Evolutionary conservation across 23 tunicate species (phyloP).

Genomic region (Styela plicata): DNA sequence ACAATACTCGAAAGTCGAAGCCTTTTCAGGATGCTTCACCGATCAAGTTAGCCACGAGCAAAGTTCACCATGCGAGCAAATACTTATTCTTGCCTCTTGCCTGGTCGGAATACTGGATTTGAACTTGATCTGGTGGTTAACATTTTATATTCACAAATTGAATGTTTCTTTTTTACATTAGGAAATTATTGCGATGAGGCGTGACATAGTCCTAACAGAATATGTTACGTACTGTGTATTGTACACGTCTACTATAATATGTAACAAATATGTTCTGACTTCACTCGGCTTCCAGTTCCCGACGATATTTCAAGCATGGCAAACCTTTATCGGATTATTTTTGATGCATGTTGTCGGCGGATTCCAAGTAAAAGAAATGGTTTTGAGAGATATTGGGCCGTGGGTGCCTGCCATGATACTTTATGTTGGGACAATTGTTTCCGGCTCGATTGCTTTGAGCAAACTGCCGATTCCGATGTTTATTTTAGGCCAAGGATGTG

Average conservation of each 20-base stretch:
- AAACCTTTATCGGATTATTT: constrained; percentile 12
- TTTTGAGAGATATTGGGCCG: constrained; percentile 49
- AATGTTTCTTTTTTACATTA: too few relatives aligned
- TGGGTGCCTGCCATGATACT: constrained; percentile 87
- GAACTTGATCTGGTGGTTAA: too few relatives aligned
- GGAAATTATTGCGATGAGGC: constrained; percentile 3
- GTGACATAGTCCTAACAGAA: constrained; percentile 25
- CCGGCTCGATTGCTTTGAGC: constrained; percentile 75
- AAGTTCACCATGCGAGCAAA: too few relatives aligned
- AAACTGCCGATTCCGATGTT: constrained; percentile 69
- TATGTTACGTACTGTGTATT: constrained; percentile 59
- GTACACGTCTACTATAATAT: constrained; percentile 53
- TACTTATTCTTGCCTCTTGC: too few relatives aligned
- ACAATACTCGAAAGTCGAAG: too few relatives aligned
- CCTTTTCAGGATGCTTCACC: too few relatives aligned
- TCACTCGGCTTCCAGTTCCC: constrained; percentile 92
- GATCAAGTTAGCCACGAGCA: too few relatives aligned
- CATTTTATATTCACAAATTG: too few relatives aligned
- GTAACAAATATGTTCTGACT: constrained; percentile 86
- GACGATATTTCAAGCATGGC: constrained; percentile 67
- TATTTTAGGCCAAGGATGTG: constrained; percentile 58
- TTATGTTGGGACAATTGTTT: constrained; percentile 63
- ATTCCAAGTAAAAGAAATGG: constrained; percentile 40
- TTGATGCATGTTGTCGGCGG: constrained; percentile 37
- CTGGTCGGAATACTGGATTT: too few relatives aligned